phyloP scores from a whole-genome alignment of 2,888 invertebrate species.

The Clunio marinus region DNA sequence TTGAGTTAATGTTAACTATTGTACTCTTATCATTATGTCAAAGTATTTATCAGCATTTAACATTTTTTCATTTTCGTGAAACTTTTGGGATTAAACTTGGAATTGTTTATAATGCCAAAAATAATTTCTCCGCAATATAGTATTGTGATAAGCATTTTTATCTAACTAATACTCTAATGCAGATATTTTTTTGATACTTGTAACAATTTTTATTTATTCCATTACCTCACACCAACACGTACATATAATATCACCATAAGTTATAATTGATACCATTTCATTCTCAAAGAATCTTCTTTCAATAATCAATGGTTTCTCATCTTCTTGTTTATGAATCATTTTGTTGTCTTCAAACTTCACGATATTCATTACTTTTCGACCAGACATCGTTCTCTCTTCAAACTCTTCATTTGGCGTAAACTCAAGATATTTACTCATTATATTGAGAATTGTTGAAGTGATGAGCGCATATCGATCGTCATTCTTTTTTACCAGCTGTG shows the following conservation, averaged over 20 bases:
- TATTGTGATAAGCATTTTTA: background rate
- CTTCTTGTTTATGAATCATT: conserved; percentile 45
- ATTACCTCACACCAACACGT: conserved; percentile 3
- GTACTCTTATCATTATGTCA: too few species aligned
- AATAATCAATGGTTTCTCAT: background rate
- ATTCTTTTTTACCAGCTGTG: background rate
- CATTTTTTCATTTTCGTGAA: too few species aligned
- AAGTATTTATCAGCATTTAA: too few species aligned
- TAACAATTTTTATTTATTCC: background rate
- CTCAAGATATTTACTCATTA: conserved; percentile 72
- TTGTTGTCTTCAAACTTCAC: conserved; percentile 68
- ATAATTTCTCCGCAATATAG: too few species aligned
- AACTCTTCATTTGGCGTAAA: conserved; percentile 77
- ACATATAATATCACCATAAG: background rate
- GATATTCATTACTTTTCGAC: conserved; percentile 60
- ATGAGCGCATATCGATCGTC: background rate
- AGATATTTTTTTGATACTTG: background rate
- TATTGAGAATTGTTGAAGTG: conserved; percentile 53
- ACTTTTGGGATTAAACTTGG: too few species aligned
- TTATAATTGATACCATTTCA: conserved; percentile 9
- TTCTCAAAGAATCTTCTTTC: background rate
- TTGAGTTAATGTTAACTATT: too few species aligned
- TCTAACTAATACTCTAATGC: background rate
- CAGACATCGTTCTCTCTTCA: conserved; percentile 78
- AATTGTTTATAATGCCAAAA: too few species aligned